Evolutionary conservation across 2,888 invertebrate species (phyloP).

Genomic region (Agrochola lychnidis): DNA sequence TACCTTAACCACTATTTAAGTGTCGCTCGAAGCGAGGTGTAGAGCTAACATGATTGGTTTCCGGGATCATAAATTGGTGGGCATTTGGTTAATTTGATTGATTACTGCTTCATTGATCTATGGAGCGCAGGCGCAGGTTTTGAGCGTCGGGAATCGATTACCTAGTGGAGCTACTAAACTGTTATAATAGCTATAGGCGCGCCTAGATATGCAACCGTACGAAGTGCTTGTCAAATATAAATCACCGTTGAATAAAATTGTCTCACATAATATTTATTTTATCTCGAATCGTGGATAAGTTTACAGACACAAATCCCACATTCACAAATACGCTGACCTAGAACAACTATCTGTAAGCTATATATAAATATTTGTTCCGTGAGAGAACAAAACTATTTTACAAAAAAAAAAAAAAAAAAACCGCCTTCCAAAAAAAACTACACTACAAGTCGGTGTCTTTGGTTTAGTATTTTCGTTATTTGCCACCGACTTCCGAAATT

Average conservation of each 20-base stretch:
- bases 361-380: neutral
- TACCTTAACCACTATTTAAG: slow-evolving; percentile 15
- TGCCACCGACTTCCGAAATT: too few species aligned
- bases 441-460: too few species aligned
- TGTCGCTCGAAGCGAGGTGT: slow-evolving; percentile 32
- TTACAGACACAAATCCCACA: neutral
- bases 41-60: slow-evolving; percentile 38
- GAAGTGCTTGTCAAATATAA: neutral
- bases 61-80: slow-evolving; percentile 27
- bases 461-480: too few species aligned
- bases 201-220: neutral
- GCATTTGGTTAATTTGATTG: slow-evolving; percentile 30
- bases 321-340: neutral
- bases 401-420: too few species aligned
- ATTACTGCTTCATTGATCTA: slow-evolving; percentile 19
- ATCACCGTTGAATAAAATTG: neutral
- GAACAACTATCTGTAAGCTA: neutral
- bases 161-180: neutral
- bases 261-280: neutral
- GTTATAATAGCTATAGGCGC: too few species aligned
- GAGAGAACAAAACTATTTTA: too few species aligned
- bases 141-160: slow-evolving; percentile 2
- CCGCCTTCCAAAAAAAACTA: too few species aligned
- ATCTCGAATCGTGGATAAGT: neutral
- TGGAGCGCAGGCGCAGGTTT: slow-evolving; percentile 2